These are phyloP conservation scores for Hydrolagus colliei DNA, from an alignment of 2,797 vertebrate genomes.

Conservation along the genomic window DNA sequence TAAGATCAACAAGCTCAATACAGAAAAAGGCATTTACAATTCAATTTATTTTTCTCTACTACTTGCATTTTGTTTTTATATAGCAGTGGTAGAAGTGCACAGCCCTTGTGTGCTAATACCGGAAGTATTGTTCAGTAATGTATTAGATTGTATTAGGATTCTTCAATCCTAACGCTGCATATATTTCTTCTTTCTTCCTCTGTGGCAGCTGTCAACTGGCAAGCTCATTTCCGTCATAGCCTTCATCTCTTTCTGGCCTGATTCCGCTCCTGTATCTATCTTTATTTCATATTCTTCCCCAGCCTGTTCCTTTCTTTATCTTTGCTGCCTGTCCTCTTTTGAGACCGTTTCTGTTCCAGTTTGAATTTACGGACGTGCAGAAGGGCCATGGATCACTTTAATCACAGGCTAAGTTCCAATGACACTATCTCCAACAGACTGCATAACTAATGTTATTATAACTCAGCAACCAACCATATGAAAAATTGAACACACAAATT, in stretches of 20 bases:
- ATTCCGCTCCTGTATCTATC: neutral
- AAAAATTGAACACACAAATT: neutral
- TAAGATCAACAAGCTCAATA: neutral
- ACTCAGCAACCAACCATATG: neutral
- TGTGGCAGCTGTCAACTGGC: neutral
- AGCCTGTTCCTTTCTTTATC: neutral
- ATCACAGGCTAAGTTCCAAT: neutral
- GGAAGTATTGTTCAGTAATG: neutral
- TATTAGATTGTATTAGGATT: neutral
- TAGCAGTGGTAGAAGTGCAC: neutral
- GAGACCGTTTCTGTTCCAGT: neutral
- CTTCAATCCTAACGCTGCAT: no score
- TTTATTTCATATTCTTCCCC: neutral
- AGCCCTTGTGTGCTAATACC: neutral
- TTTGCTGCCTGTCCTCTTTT: neutral
- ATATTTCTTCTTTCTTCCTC: neutral
- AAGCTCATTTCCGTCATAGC: neutral
- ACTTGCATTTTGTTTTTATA: neutral
- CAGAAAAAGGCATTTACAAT: neutral
- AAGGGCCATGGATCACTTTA: neutral
- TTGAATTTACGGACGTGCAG: neutral
- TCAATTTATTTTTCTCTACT: neutral
- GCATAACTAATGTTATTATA: neutral
- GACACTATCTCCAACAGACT: neutral
- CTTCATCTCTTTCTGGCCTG: neutral